Conservation (phyloP, 92 coral and sea anemone genomes). For the Zoanthus solanderi region DNA sequence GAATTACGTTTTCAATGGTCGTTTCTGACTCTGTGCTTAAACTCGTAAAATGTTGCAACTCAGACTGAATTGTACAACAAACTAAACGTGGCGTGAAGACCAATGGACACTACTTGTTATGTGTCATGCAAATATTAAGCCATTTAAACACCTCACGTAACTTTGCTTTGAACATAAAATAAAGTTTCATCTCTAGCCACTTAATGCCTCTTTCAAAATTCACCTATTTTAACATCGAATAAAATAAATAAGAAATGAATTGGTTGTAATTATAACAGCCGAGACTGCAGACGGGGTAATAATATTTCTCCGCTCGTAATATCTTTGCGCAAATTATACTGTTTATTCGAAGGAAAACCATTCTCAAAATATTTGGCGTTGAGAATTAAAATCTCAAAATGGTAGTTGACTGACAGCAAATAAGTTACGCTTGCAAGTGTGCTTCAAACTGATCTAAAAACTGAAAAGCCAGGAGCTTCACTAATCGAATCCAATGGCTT, state of each 20-base stretch:
- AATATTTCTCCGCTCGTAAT: background rate
- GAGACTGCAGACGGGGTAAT: background rate
- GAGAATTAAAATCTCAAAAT: background rate
- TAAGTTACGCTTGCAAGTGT: background rate
- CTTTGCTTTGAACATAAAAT: background rate
- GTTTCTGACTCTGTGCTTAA: too few species aligned
- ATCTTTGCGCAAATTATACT: background rate
- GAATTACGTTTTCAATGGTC: too few species aligned
- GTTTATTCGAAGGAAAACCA: background rate
- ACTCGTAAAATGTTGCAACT: too few species aligned
- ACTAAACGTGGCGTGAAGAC: background rate
- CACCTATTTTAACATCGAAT: background rate
- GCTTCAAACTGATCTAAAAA: background rate
- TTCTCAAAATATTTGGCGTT: background rate
- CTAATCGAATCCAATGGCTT: background rate
- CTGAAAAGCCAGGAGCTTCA: background rate
- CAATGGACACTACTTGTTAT: background rate
- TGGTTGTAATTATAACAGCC: background rate
- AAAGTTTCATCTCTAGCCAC: background rate
- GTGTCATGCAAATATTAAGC: background rate
- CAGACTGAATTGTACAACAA: background rate
- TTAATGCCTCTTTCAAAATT: background rate
- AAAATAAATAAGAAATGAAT: background rate
- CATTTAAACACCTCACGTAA: constrained; percentile 1
- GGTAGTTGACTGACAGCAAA: constrained; percentile 9